Evolutionary conservation across 2,797 vertebrate genomes (phyloP).

Genomic region (Sarcophilus harrisii): DNA sequence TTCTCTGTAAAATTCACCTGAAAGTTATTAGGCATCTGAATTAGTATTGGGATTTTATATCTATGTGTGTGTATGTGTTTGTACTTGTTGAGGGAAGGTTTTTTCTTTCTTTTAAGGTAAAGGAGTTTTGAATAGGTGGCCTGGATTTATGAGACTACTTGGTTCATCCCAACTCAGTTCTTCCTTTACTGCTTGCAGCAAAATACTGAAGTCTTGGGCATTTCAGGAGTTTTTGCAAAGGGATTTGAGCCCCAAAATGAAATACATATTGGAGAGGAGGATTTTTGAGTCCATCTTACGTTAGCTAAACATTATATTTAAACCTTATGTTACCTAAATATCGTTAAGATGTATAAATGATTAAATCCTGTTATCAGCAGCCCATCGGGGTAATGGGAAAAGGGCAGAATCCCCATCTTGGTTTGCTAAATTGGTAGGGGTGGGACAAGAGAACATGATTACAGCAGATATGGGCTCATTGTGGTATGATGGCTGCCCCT

Average conservation of each 20-base stretch:
- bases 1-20: conserved; percentile 13
- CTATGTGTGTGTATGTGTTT: not conserved
- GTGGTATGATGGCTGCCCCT: not conserved
- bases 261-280: conserved; percentile 10
- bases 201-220: conserved; percentile 44
- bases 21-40: not conserved
- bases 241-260: not conserved
- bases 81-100: conserved; percentile 6
- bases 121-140: not conserved
- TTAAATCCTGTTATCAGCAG: not conserved
- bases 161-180: conserved; percentile 1
- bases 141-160: not conserved
- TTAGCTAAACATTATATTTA: conserved; percentile 11
- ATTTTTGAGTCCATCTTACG: not conserved
- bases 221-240: conserved; percentile 29
- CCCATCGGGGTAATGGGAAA: not conserved
- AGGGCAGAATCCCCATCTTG: not conserved
- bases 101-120: conserved; percentile 39
- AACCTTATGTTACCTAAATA: conserved; percentile 17
- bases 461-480: not conserved
- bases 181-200: conserved; percentile 27
- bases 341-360: conserved; percentile 28
- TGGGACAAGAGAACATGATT: not conserved
- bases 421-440: not conserved
- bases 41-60: conserved; percentile 28